Evolutionary conservation across 30 jellyfish, hydroid and myxozoan species (phyloP), one percentile per base, ranked within the genome.

Genomic region (Haliclystus octoradiatus): DNA sequence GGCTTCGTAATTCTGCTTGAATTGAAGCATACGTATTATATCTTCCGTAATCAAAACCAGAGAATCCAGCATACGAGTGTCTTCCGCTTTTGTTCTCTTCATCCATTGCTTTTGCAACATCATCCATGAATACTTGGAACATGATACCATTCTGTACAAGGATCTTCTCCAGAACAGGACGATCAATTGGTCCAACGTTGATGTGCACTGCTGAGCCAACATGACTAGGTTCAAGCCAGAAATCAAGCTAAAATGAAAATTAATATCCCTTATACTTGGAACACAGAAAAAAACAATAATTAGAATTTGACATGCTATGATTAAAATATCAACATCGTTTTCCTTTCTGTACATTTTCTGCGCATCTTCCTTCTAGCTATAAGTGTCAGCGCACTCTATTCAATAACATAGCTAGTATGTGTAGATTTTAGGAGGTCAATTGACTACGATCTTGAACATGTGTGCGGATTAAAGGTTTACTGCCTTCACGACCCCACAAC

Each of bases 171-270:
- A 87, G 70, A 23, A 49, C 62, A 3, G 52, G 75, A 33, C 72
- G 63, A 4, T 72, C 50, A 49, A 28, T 50, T 2, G 88, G 69
- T 24, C 61, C 69, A 28, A 87, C 65, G 61, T 87, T 88, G 27
- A 87, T 61, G 65, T 79, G 88, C 3, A 81, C 91, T 0, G 92
- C 79, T 14, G 62, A 50, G 5, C 97, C 93, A 2, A 77, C 70
- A 53, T 35, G 79, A 23, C 84, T 80, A 25, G 94, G 92, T 2
- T 87, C 92, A 31, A 66, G 71, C 97, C 97, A 87, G 62, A 87
- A 88, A 64, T 87, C 97, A 15, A 87, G 65, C 97, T 87, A 50
- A 50, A 61, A 28, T 19, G 28, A 64, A 15, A 40, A 40, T n/a
- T n/a, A n/a, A n/a, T n/a, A n/a, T n/a, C n/a, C n/a, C n/a, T n/a